Conservation (phyloP, 2,797 vertebrate genomes). For the Cuculus canorus region DNA sequence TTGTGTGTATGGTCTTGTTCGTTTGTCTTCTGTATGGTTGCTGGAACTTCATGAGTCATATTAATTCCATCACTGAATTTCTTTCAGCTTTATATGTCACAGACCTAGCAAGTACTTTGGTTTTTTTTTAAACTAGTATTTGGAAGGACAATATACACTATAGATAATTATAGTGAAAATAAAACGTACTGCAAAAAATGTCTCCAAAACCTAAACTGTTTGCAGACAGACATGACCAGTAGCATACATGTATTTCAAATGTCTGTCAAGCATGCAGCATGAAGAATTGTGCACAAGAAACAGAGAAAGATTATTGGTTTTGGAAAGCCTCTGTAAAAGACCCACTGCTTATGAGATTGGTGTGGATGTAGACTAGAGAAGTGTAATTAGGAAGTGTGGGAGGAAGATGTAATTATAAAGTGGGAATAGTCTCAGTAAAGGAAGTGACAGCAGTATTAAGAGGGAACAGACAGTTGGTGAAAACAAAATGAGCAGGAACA, state of each 20-base stretch:
- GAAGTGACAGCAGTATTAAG: background rate
- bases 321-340: slow-evolving; percentile 23
- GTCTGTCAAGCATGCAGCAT: background rate
- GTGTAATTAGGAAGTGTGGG: background rate
- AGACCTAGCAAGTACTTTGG: slow-evolving; percentile 59
- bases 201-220: slow-evolving; percentile 56
- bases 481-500: background rate
- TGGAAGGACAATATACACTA: slow-evolving; percentile 69
- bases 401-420: background rate
- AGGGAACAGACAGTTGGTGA: background rate
- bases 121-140: slow-evolving; percentile 69
- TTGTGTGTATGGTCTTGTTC: background rate
- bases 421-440: background rate
- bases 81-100: slow-evolving; percentile 40
- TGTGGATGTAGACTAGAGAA: background rate
- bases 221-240: slow-evolving; percentile 56
- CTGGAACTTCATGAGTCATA: slow-evolving; percentile 57
- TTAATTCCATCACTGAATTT: slow-evolving; percentile 37
- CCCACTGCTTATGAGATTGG: background rate
- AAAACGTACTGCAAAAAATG: slow-evolving; percentile 45
- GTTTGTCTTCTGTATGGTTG: background rate
- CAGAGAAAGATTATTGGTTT: slow-evolving; percentile 10
- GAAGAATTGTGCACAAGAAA: slow-evolving; percentile 26
- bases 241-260: slow-evolving; percentile 28
- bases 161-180: slow-evolving; percentile 67